phyloP scores from a whole-genome alignment of 2,888 invertebrate genomes.

The Cheilosia soror region DNA sequence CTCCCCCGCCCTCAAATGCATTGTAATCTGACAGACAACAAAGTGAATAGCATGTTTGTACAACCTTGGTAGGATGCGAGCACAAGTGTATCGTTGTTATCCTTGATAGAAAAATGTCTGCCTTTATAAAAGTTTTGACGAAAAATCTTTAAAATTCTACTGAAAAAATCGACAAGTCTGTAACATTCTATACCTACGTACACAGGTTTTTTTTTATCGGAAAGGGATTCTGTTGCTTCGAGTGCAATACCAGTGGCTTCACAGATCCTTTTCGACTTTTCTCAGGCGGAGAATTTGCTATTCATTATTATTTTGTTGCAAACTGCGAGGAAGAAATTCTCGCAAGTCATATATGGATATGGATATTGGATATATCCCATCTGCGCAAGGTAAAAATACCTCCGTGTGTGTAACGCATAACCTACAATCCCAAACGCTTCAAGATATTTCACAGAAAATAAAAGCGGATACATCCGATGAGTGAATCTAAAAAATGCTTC shows the following conservation, averaged over 20 bases:
- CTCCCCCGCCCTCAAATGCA: conserved; percentile 10
- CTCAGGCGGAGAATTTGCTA: no score
- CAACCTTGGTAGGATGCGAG: background rate
- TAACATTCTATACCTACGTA: background rate
- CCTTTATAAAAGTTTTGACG: no score
- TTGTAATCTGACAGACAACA: conserved; percentile 30
- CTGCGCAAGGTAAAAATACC: background rate
- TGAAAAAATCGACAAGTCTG: background rate
- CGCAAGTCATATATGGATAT: no score
- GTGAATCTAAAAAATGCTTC: background rate
- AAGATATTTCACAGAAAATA: background rate
- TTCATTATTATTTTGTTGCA: no score
- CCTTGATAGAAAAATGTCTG: background rate
- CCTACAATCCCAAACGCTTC: background rate
- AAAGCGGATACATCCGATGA: background rate
- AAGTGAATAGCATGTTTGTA: background rate
- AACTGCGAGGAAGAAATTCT: no score
- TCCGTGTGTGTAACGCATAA: background rate
- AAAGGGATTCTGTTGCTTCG: background rate
- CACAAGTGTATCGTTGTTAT: background rate
- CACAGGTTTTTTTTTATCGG: background rate
- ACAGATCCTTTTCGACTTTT: background rate
- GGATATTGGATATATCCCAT: background rate
- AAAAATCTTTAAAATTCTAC: background rate
- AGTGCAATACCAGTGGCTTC: background rate